Conservation (phyloP, 1,140 invertebrate genomes). For the Philaenus spumarius region DNA sequence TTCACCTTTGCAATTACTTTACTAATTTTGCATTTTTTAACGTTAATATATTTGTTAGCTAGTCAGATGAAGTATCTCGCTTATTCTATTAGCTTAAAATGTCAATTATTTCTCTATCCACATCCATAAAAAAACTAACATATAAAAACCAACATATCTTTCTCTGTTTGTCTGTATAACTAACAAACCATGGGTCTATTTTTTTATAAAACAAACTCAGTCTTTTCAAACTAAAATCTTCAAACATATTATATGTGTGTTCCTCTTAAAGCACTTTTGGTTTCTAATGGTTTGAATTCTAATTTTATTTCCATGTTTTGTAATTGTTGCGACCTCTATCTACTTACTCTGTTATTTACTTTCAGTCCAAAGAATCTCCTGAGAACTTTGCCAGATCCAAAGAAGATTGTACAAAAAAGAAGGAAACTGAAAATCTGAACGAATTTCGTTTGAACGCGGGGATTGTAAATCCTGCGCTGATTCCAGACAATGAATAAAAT, state of each 20-base stretch:
- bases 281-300: too few species aligned
- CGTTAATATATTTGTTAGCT: neutral
- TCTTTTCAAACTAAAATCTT: neutral
- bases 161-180: too few species aligned
- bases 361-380: neutral
- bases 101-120: neutral
- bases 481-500: too few species aligned
- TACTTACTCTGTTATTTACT: too few species aligned
- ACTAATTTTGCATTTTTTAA: neutral
- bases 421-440: neutral
- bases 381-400: neutral
- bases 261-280: too few species aligned
- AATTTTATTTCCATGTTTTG: too few species aligned
- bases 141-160: neutral
- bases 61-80: too few species aligned
- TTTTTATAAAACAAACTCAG: neutral
- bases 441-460: neutral
- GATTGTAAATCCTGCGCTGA: too few species aligned
- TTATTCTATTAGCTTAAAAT: neutral
- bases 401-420: neutral
- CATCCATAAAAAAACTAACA: neutral
- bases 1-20: too few species aligned
- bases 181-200: too few species aligned
- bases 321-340: too few species aligned
- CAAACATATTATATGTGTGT: too few species aligned